A percentile compares a stretch with the other conserved stretches of the same genome.
Evolutionary conservation across 2,113 vertebrate genomes (phyloP).

Genomic region (Pterocles gutturalis): DNA sequence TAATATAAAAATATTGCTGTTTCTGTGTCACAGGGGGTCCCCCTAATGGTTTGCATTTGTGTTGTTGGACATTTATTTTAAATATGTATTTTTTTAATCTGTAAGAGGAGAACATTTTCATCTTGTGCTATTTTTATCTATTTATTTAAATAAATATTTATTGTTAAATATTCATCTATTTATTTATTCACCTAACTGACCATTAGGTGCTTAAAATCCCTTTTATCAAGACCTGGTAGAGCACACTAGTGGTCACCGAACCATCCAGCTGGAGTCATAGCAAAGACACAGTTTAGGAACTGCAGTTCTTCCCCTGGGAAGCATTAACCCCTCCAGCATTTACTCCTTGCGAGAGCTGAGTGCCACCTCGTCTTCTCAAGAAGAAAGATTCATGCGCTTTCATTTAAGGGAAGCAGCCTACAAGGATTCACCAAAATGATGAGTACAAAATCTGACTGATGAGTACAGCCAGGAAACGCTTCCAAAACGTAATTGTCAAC

Average conservation of each 20-base stretch:
- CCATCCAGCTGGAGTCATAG: not conserved
- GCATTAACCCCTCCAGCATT: not conserved
- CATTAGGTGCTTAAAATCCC: not conserved
- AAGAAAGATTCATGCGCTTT: not conserved
- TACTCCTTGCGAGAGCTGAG: not conserved
- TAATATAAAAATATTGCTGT: not conserved
- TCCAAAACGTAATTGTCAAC: not conserved
- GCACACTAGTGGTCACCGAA: not conserved
- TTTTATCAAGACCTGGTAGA: not conserved
- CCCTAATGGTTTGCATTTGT: constrained; percentile 33
- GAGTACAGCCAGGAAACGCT: not conserved
- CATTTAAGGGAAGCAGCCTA: not conserved
- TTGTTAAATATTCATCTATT: too few species aligned
- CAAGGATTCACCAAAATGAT: not conserved
- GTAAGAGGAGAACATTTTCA: not conserved
- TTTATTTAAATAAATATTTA: too few species aligned
- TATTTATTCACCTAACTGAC: not conserved
- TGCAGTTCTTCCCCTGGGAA: not conserved
- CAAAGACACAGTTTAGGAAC: not conserved
- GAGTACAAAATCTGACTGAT: not conserved
- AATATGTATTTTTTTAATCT: not conserved
- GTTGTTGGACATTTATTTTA: not conserved
- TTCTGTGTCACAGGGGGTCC: constrained; percentile 36
- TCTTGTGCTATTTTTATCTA: not conserved
- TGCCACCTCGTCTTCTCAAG: not conserved